Base-by-base conservation (phyloP, 2,888 invertebrate genomes). In the Pteria penguin region DNA sequence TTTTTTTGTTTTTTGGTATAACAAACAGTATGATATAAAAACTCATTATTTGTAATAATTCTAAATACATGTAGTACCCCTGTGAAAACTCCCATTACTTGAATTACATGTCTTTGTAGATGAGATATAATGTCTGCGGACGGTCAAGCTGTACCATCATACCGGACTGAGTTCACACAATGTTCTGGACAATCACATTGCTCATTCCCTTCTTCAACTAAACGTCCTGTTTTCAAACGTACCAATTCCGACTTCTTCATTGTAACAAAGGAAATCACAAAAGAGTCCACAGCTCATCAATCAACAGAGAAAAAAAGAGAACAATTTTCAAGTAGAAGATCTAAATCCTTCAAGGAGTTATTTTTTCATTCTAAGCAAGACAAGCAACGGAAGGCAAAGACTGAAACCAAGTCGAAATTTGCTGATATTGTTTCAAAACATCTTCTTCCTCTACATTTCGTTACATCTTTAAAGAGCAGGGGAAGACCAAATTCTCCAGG, bases 371-470 rank as follows among this genome's bases (percentile, higher is more conserved):
- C 55, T n/a, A 63, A 70, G 60, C 60, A 58, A 18, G 2, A 62
- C 71, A 8, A 61, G 65, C 14, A 77, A 62, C 36, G 69, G 70
- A 5, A 60, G 58, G 4, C 74, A 65, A 33, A 33, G 27, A 75
- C 75, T n/a, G 77, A 72, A 31, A 76, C 76, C 14, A 82, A 78
- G 66, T 61, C 63, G 11, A 84, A 82, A 63, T 81, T 84, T 57
- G 75, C 81, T 1, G 80, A 58, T 26, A 70, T 81, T 55, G 73
- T 84, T 14, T 72, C 69, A 8, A 84, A 80, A 73, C 84, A 84
- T 65, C 60, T 82, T 0, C 68, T 81, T 4, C 78, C 82, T 0
- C 72, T 84, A 2, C 65, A 75, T 22, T 70, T 82, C 33, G 76
- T 82, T 0, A 77, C 78, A 18, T 72, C 76, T 2, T 78, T 84